These are phyloP conservation scores for Chironomus riparius DNA, from an alignment of 2,888 invertebrate species.

Conservation along the genomic window DNA sequence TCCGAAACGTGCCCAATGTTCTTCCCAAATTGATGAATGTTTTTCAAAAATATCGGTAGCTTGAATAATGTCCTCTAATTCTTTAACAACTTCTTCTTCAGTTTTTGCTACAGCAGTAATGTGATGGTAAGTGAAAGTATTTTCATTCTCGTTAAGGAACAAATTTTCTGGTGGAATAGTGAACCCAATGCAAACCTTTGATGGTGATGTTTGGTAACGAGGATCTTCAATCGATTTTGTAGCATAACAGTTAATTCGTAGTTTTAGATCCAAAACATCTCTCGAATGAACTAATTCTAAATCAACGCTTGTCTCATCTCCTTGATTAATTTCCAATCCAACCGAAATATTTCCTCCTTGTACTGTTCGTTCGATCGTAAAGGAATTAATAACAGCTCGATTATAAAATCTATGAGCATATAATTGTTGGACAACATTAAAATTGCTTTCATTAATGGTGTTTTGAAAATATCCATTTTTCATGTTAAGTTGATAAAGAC, in stretches of 20 bases:
- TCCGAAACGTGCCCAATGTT: slow-evolving; percentile 2
- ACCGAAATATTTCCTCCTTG: slow-evolving; percentile 26
- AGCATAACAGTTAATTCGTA: slow-evolving; percentile 39
- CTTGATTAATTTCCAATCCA: slow-evolving; percentile 29
- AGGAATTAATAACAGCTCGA: slow-evolving; percentile 40
- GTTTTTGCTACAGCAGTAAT: slow-evolving; percentile 10
- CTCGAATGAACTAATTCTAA: neutral
- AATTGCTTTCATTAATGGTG: neutral
- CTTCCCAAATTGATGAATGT: slow-evolving; percentile 13
- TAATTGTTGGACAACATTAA: slow-evolving; percentile 32
- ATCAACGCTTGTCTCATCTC: slow-evolving; percentile 11
- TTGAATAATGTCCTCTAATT: neutral
- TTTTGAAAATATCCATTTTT: slow-evolving; percentile 21
- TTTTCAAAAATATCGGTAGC: neutral
- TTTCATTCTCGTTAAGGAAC: slow-evolving; percentile 44
- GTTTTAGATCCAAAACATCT: neutral
- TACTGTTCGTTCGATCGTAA: slow-evolving; percentile 31
- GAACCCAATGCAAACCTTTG: slow-evolving; percentile 45
- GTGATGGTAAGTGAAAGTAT: slow-evolving; percentile 33
- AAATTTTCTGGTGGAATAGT: slow-evolving; percentile 44
- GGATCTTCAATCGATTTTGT: slow-evolving; percentile 43
- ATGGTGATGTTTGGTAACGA: slow-evolving; percentile 40
- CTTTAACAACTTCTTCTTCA: slow-evolving; percentile 3
- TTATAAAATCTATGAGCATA: slow-evolving; percentile 42
- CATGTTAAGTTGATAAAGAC: slow-evolving; percentile 2